phyloP scores from a whole-genome alignment of 2,113 vertebrate genomes.

The Rhinoptilus africanus region DNA sequence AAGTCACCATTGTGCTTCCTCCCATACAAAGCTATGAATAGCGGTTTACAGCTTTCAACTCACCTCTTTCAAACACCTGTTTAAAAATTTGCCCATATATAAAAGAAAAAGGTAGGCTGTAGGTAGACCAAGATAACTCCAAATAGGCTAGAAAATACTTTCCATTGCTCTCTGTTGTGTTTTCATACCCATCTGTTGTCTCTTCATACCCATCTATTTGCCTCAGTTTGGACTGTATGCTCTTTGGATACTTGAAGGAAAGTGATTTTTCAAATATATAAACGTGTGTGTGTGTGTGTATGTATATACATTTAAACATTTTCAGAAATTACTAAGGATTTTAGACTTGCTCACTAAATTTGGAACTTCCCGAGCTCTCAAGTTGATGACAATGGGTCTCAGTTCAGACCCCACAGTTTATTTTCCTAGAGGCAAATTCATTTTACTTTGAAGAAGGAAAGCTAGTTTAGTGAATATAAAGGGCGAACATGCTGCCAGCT shows the following conservation, averaged over 20 bases:
- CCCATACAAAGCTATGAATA: background rate
- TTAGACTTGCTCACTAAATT: background rate
- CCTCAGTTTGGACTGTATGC: background rate
- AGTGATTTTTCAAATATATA: background rate
- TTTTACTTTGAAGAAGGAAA: background rate
- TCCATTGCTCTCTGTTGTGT: background rate
- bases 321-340: background rate
- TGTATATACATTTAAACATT: background rate
- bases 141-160: background rate
- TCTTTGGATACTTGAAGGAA: background rate
- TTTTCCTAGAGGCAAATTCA: background rate
- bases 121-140: background rate
- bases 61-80: background rate
- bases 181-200: background rate
- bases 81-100: background rate
- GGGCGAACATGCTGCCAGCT: background rate
- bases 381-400: background rate
- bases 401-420: background rate
- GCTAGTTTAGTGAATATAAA: background rate
- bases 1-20: background rate
- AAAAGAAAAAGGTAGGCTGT: background rate
- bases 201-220: background rate
- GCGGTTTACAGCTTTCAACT: background rate
- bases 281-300: fast-evolving
- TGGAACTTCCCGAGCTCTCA: background rate